These are phyloP conservation scores for Enteromius trimaculatus DNA, from an alignment of 2,797 vertebrate species.

Conservation along the genomic window DNA sequence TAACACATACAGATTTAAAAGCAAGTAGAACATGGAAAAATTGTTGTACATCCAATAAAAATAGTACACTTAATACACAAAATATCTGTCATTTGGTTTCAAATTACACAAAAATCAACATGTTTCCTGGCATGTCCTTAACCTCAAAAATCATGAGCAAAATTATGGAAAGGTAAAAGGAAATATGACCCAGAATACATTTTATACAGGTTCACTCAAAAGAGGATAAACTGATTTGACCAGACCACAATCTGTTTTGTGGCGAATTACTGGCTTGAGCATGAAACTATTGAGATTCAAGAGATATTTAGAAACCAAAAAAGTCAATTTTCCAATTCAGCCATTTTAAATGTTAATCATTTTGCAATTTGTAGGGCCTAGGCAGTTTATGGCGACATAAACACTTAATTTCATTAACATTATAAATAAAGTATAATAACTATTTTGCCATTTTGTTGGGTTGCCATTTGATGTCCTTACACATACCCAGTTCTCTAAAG, in stretches of 20 bases:
- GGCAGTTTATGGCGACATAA: neutral
- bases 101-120: neutral
- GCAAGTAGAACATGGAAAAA: neutral
- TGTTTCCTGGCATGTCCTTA: neutral
- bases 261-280: neutral
- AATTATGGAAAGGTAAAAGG: neutral
- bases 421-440: neutral
- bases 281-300: constrained; percentile 1
- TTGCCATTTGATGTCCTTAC: neutral
- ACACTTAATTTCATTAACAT: neutral
- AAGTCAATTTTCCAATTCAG: neutral
- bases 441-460: neutral
- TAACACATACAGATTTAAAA: neutral
- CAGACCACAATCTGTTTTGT: constrained; percentile 10
- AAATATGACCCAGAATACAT: constrained; percentile 3
- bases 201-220: neutral
- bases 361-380: neutral
- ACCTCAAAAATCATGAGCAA: neutral
- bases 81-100: neutral
- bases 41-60: neutral
- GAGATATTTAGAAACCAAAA: neutral
- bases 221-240: constrained; percentile 12
- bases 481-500: neutral
- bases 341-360: neutral
- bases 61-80: neutral